Base-by-base conservation (phyloP, 1,140 invertebrate species). In the Probaryconus sp. region DNA sequence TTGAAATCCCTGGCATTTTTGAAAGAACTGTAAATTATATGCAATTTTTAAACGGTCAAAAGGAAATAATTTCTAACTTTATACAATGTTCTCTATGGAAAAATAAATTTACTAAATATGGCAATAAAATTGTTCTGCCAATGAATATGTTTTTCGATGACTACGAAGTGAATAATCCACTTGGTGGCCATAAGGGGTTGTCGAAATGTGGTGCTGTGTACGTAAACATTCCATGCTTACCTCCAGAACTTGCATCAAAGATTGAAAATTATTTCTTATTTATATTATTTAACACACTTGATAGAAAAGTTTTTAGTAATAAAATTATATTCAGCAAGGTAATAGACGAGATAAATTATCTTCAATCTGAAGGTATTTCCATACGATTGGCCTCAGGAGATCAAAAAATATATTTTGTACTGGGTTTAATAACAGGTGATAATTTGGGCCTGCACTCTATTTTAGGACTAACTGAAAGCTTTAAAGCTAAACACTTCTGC, bases 261-360 rank as follows among this genome's bases (percentile, higher is more conserved):
- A 13, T 83, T 20, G 58, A 80, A 31, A 76, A 81, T 47, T 81
- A 83, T 43, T 81, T 82, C 70, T 16, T 82, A 16, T 51, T 61
- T 40, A 9, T 58, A 35, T 26, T 84, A 14, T 81, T 81, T 40
- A 50, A 81, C 38, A 35, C 79, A 5, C 16, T 65, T 24, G 73
- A 84, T 64, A 38, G 77, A 28, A 77, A 55, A 17, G 14, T 31
- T 11, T 77, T 51, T 67, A 58, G 51, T 30, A 79, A 78, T 61
- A 20, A 71, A 51, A 16, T 43, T 17, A 47, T 78, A 51, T 80
- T 79, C 58, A 11, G 37, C 3, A 55, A 43, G 71, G 18, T 76
- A 10, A 77, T 81, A 40, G 47, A 78, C 51, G 79, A 83, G 55
- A 18, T 83, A 5, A 13, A 47, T 20, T 55, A 60, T 72, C 51